phyloP scores from a whole-genome alignment of 2,888 invertebrate species.

The Therioaphis trifolii region DNA sequence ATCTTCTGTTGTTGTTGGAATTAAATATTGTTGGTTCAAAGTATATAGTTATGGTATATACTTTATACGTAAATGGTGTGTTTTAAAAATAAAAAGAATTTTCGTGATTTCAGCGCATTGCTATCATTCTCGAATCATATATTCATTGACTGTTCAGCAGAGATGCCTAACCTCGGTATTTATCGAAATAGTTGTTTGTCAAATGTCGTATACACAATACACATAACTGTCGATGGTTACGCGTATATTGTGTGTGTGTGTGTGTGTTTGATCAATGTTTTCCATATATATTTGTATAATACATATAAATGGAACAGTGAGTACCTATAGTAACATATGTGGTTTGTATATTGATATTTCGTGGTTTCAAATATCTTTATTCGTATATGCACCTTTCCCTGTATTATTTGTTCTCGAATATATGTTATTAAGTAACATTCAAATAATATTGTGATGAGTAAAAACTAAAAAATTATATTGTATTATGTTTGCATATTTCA shows the following conservation, averaged over 20 bases:
- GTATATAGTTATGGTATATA: too few relatives aligned
- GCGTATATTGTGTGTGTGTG: not conserved
- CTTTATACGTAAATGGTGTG: too few relatives aligned
- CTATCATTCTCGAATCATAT: not conserved
- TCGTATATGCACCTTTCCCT: not conserved
- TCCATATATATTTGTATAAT: too few relatives aligned
- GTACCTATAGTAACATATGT: not conserved
- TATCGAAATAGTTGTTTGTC: not conserved
- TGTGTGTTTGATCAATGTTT: slow-evolving; percentile 9
- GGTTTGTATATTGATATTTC: not conserved
- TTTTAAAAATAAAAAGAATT: not conserved
- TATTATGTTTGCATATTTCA: too few relatives aligned
- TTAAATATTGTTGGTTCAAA: not conserved
- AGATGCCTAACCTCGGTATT: not conserved
- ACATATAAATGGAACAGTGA: not conserved
- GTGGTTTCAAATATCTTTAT: not conserved
- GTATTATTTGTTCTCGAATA: not conserved
- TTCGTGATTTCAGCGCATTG: not conserved
- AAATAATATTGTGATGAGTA: too few relatives aligned
- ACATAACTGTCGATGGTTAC: not conserved
- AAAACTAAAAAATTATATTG: too few relatives aligned
- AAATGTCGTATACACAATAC: not conserved
- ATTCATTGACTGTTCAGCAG: not conserved
- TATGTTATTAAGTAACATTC: too few relatives aligned
- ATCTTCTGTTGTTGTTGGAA: not conserved